phyloP scores from a whole-genome alignment of 2,113 vertebrate species.

The Poeciliopsis prolifica region DNA sequence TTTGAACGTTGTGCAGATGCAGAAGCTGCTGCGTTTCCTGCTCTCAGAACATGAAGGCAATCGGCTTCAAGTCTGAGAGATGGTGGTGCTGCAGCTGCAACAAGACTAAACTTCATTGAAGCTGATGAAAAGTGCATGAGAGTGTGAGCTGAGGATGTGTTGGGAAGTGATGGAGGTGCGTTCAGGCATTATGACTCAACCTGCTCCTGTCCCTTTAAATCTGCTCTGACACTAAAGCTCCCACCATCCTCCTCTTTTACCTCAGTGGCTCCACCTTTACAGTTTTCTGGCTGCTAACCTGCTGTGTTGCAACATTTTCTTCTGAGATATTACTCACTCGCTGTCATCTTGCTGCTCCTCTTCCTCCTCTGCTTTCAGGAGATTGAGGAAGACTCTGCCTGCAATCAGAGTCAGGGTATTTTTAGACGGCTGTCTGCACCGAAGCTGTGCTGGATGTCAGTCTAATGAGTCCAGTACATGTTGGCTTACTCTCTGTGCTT shows the following conservation, averaged over 20 bases:
- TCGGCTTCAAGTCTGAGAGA: neutral
- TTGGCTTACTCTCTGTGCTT: conserved; percentile 37
- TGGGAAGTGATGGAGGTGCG: conserved; percentile 13
- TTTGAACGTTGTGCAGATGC: no score
- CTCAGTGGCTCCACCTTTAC: conserved; percentile 44
- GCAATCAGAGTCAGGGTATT: conserved; percentile 59
- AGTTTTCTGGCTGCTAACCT: conserved; percentile 49
- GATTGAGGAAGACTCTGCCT: conserved; percentile 58
- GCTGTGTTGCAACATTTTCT: conserved; percentile 71
- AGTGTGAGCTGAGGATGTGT: neutral
- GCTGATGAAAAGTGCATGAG: neutral
- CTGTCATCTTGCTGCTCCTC: conserved; percentile 34
- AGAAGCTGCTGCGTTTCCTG: no score
- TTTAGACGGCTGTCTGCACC: conserved; percentile 52
- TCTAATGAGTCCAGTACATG: conserved; percentile 51
- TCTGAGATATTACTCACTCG: conserved; percentile 55
- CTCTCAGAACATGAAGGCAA: no score
- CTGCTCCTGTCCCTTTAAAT: conserved; percentile 7
- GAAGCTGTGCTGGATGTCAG: conserved; percentile 40
- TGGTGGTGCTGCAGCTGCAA: conserved; percentile 1
- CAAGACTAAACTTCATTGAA: neutral
- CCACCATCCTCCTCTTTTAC: conserved; percentile 50
- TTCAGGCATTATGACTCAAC: neutral
- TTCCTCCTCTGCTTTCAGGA: conserved; percentile 44
- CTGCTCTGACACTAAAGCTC: conserved; percentile 20